A percentile compares a stretch with the other conserved stretches of the same genome.
phyloP scores from a whole-genome alignment of 2,888 invertebrate species.

The Alentia gelatinosa region DNA sequence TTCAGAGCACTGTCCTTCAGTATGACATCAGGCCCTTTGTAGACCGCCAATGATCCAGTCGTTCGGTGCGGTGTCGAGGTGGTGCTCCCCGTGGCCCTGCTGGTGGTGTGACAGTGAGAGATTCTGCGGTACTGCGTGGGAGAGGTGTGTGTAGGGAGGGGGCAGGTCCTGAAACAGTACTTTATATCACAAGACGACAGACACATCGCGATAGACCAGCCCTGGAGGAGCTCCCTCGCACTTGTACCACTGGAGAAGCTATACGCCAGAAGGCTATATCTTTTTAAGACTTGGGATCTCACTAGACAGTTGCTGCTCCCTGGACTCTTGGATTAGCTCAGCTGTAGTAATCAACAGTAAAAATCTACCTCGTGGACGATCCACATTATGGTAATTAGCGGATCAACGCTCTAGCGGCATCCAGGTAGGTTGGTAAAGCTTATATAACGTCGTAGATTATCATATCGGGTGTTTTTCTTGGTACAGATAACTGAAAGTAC shows the following conservation, averaged over 20 bases:
- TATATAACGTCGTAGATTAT: too few relatives aligned
- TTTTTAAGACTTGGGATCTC: too few relatives aligned
- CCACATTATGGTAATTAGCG: too few relatives aligned
- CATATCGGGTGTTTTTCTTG: too few relatives aligned
- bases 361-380: too few relatives aligned
- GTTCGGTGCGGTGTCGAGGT: neutral
- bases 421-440: too few relatives aligned
- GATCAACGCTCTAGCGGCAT: too few relatives aligned
- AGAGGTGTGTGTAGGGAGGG: neutral
- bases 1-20: neutral
- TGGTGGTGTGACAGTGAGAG: neutral
- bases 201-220: neutral
- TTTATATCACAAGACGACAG: slow-evolving; percentile 17
- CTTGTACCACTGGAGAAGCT: neutral
- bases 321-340: too few relatives aligned
- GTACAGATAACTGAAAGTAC: too few relatives aligned
- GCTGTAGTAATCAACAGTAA: too few relatives aligned
- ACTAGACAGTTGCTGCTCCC: too few relatives aligned
- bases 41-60: neutral
- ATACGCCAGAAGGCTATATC: neutral
- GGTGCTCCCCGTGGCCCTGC: neutral
- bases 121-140: too few relatives aligned
- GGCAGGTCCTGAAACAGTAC: neutral
- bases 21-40: neutral
- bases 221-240: neutral